Percentiles rank a stretch among this genome's conserved stretches.
These are phyloP conservation scores for Eristalinus aeneus DNA, from an alignment of 2,888 invertebrate species.

Conservation along the genomic window DNA sequence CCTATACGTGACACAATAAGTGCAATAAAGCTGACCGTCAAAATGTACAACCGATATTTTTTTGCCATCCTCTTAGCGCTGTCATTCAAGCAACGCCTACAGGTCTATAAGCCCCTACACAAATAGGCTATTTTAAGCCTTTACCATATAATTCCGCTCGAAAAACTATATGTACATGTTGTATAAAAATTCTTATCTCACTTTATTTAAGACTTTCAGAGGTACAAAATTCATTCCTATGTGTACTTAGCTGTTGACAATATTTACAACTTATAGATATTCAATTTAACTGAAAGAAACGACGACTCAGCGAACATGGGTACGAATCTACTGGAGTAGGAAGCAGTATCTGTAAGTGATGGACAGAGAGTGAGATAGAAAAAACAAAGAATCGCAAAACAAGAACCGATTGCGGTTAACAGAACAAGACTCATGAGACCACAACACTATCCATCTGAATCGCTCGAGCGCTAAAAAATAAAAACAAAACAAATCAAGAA, in stretches of 20 bases:
- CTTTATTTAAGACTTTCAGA: background rate
- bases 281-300: constrained; percentile 16
- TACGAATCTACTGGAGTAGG: constrained; percentile 41
- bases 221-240: background rate
- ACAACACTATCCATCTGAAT: background rate
- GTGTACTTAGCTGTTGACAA: background rate
- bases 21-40: background rate
- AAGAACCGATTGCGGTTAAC: constrained; percentile 50
- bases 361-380: background rate
- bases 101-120: constrained; percentile 24
- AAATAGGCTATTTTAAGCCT: constrained; percentile 20
- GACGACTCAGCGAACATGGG: constrained; percentile 12
- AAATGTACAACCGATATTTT: background rate
- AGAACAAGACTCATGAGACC: constrained; percentile 49
- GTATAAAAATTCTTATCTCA: background rate
- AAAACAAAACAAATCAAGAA: constrained; percentile 11
- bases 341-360: constrained; percentile 14
- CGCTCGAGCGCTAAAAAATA: constrained; percentile 1
- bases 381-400: constrained; percentile 10
- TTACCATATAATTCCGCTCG: background rate
- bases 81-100: background rate
- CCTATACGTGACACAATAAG: background rate
- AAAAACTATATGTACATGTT: background rate
- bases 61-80: background rate
- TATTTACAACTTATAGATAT: background rate